Evolutionary conservation across 2,113 vertebrate species (phyloP), one percentile per base, ranked within the genome.

Genomic region (Guaruba guarouba): DNA sequence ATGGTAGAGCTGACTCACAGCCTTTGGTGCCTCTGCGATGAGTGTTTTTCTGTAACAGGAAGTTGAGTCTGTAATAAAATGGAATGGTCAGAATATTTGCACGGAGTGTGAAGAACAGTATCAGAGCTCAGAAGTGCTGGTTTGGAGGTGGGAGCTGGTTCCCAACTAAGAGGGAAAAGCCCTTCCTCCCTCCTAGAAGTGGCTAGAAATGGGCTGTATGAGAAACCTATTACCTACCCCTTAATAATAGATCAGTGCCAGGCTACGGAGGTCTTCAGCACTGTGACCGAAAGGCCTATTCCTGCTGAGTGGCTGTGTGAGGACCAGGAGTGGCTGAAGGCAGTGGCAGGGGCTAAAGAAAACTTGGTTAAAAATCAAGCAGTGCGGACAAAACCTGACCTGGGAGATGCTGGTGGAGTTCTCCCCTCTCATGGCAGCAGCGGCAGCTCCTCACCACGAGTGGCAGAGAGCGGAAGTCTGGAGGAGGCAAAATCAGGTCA

Each of bases 111-210:
- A 74, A 75, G 68, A 54, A 17, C 35, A 44, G 19, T 24, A 11
- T 6, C 7, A 15, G 49, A 41, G 7, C 37, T 64, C 70, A 59
- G 61, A 63, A 77, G 7, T 0, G 1, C 31, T 18, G 17, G 3
- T 43, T 43, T 59, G 67, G 55, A 76, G 35, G 39, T 13, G 1
- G 4, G 28, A 59, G 41, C 55, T 61, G n/a, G 14, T 61, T 78
- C 41, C 17, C 17, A 67, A 2, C 19, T 13, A n/a, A n/a, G 67
- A 49, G 25, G 44, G 41, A 64, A 39, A 57, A 73, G 13, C 43
- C 13, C 22, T 69, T 67, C 33, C 55, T 59, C 33, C 19, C 33
- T 57, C 55, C 22, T n/a, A 57, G 55, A 57, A 57, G 33, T 57
- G 55, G 55, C 31, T 3, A 48, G 48, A 48, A 70, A 35, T 55